Evolutionary conservation across 2,113 vertebrate genomes (phyloP).

Genomic region (Lamprotornis superbus): DNA sequence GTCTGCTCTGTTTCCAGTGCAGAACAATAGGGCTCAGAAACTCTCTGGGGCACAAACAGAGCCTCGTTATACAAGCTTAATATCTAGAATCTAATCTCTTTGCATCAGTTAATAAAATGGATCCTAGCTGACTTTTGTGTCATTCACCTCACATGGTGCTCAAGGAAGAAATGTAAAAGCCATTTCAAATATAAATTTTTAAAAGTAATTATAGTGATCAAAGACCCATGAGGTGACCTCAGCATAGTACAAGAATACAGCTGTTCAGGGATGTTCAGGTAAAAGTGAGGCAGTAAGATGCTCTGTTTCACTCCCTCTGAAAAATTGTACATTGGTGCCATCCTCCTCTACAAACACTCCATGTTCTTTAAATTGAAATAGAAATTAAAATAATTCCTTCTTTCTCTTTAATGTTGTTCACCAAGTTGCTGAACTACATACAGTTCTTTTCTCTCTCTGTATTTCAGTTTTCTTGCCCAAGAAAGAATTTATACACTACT

Average conservation of each 20-base stretch:
- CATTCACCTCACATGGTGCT: not conserved
- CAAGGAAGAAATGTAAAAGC: conserved; percentile 20
- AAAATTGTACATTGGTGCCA: not conserved
- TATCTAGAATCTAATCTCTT: conserved; percentile 31
- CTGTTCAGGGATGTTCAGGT: not conserved
- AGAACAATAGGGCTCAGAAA: not conserved
- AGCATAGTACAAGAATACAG: not conserved
- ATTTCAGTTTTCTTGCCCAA: not conserved
- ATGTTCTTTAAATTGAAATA: not conserved
- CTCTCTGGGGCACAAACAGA: not conserved
- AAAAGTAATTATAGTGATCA: not conserved
- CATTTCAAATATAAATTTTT: conserved; percentile 46
- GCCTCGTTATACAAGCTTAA: not conserved
- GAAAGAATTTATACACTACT: not conserved
- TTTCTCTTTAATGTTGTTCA: not conserved
- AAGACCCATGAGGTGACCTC: not conserved
- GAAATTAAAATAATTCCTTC: not conserved
- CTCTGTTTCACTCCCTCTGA: not conserved
- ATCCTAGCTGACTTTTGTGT: conserved; percentile 5
- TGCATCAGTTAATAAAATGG: conserved; percentile 38
- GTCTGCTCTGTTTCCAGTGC: not conserved
- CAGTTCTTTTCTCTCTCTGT: not conserved
- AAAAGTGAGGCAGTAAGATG: not conserved
- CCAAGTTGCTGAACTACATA: not conserved
- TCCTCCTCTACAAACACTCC: not conserved